These are phyloP conservation scores for Phoenicopterus ruber DNA, from an alignment of 2,113 vertebrate genomes.

Conservation along the genomic window DNA sequence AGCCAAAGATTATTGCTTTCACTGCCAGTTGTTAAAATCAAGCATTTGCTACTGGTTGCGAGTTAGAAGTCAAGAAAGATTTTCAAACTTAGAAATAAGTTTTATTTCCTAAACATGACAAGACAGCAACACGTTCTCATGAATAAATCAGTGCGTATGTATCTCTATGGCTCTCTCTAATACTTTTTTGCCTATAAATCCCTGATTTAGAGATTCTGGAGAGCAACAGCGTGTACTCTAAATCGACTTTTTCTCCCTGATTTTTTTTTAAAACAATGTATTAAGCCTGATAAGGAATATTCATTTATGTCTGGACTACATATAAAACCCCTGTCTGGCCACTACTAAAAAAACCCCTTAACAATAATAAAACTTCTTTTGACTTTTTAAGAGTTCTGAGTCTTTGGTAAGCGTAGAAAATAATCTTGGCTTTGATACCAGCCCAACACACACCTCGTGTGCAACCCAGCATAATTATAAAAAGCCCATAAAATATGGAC, in stretches of 20 bases:
- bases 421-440: background rate
- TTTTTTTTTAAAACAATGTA: background rate
- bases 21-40: background rate
- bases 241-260: background rate
- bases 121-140: background rate
- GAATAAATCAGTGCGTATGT: background rate
- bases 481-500: background rate
- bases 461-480: background rate
- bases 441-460: background rate
- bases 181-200: background rate
- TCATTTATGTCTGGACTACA: background rate
- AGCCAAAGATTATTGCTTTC: slow-evolving; percentile 4
- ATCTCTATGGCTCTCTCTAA: background rate
- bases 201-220: background rate
- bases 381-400: background rate
- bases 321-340: background rate
- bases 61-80: slow-evolving; percentile 11
- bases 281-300: background rate
- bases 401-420: background rate
- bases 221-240: background rate
- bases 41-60: background rate
- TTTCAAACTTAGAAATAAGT: background rate
- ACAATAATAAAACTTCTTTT: background rate
- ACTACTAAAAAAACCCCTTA: background rate
- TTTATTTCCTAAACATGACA: background rate